phyloP scores from a whole-genome alignment of 2,113 vertebrate genomes.

The Crypturellus undulatus region DNA sequence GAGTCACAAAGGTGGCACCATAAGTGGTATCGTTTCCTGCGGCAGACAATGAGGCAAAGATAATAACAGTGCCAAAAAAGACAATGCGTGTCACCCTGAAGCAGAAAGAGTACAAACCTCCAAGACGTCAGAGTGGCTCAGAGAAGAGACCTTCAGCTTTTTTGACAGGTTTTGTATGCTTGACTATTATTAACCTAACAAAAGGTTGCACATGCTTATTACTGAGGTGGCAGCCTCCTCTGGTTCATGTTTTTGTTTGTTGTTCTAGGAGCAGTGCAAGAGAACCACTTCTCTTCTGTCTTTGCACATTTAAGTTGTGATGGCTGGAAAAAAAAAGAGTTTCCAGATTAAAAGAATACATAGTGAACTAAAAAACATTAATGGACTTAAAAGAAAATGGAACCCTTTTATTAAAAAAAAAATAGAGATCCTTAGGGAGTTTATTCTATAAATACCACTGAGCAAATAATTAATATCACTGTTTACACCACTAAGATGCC shows the following conservation, averaged over 20 bases:
- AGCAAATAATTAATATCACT: background rate
- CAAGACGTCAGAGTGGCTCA: conserved; percentile 41
- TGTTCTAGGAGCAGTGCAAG: background rate
- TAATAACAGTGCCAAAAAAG: conserved; percentile 53
- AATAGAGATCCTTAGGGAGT: background rate
- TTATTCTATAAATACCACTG: background rate
- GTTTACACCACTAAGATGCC: background rate
- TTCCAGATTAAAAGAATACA: conserved; percentile 27
- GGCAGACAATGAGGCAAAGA: conserved; percentile 57
- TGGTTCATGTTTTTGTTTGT: conserved; percentile 25
- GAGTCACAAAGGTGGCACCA: conserved; percentile 52
- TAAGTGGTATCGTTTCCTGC: conserved; percentile 64
- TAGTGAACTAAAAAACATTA: background rate
- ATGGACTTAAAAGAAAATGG: background rate
- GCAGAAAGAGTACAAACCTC: conserved; percentile 61
- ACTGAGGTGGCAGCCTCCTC: background rate
- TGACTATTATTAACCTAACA: conserved; percentile 60
- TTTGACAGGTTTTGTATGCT: conserved; percentile 64
- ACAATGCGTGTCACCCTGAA: conserved; percentile 65
- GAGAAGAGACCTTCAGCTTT: conserved; percentile 58
- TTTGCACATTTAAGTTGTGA: background rate
- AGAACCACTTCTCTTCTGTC: background rate
- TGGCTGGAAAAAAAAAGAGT: background rate
- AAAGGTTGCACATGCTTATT: conserved; percentile 38
- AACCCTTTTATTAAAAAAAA: background rate